phyloP scores from a whole-genome alignment of 2,797 vertebrate genomes.

The Antrozous pallidus region DNA sequence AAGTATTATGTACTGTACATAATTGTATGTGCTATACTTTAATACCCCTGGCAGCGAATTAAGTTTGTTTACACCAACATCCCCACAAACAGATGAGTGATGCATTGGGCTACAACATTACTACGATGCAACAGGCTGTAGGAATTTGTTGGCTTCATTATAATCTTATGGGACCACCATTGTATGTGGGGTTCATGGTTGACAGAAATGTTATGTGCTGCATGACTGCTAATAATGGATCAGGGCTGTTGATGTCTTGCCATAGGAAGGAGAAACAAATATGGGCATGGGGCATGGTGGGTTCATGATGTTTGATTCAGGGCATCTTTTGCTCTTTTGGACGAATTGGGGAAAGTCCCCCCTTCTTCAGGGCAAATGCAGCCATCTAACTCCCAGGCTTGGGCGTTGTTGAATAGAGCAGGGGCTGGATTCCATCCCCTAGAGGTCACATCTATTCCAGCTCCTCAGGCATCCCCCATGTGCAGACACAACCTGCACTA shows the following conservation, averaged over 20 bases:
- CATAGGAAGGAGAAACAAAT: neutral
- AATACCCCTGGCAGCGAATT: neutral
- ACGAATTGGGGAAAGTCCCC: neutral
- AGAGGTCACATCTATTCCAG: accelerated
- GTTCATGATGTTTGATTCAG: neutral
- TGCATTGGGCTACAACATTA: neutral
- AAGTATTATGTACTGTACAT: neutral
- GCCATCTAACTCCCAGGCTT: too few species aligned
- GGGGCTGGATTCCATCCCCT: neutral
- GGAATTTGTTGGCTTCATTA: neutral
- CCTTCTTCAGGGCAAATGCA: neutral
- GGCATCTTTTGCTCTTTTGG: neutral
- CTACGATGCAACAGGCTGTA: neutral
- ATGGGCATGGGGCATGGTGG: neutral
- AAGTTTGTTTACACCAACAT: neutral
- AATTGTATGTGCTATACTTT: neutral
- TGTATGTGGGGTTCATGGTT: too few species aligned
- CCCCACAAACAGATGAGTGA: neutral
- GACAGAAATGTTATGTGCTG: neutral
- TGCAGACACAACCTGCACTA: neutral
- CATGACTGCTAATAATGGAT: neutral
- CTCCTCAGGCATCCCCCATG: neutral
- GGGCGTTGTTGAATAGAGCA: neutral
- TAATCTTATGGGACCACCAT: neutral
- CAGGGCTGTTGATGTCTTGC: neutral